These are phyloP conservation scores for Xerus rutilus DNA, from an alignment of 2,797 vertebrate genomes.

Conservation along the genomic window DNA sequence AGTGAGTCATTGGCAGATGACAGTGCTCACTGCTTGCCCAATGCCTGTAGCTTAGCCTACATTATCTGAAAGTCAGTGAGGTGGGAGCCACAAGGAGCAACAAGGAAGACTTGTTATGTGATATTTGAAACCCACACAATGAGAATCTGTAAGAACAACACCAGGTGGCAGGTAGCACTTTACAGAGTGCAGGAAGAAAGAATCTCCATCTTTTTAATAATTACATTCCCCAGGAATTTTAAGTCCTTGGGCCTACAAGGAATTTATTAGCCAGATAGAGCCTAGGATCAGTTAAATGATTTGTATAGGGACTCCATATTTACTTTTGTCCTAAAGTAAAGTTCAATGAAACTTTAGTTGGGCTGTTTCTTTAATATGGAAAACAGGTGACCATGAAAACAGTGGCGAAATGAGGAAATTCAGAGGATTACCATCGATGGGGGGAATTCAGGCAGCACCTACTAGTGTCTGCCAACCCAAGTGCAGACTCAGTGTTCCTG, in stretches of 20 bases:
- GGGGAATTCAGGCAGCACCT: background rate
- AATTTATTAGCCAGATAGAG: background rate
- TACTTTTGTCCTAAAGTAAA: background rate
- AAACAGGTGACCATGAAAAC: background rate
- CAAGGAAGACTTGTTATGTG: background rate
- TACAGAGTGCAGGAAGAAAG: background rate
- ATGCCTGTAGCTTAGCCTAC: accelerated
- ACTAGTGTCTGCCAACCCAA: background rate
- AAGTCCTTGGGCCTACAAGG: too few species aligned
- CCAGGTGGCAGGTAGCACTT: background rate
- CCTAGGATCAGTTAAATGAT: background rate
- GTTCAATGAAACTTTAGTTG: background rate
- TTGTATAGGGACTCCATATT: background rate
- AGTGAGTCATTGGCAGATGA: background rate
- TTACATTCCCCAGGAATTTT: accelerated
- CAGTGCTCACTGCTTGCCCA: accelerated
- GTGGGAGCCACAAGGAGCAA: background rate
- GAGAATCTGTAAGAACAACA: background rate
- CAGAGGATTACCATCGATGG: accelerated
- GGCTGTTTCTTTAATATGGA: background rate
- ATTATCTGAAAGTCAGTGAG: background rate
- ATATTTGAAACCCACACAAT: accelerated
- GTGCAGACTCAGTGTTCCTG: background rate
- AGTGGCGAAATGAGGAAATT: background rate
- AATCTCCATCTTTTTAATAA: background rate